Percentiles rank a stretch among this genome's conserved stretches.
Conservation (phyloP, 2,113 vertebrate genomes). For the Mobula birostris region DNA sequence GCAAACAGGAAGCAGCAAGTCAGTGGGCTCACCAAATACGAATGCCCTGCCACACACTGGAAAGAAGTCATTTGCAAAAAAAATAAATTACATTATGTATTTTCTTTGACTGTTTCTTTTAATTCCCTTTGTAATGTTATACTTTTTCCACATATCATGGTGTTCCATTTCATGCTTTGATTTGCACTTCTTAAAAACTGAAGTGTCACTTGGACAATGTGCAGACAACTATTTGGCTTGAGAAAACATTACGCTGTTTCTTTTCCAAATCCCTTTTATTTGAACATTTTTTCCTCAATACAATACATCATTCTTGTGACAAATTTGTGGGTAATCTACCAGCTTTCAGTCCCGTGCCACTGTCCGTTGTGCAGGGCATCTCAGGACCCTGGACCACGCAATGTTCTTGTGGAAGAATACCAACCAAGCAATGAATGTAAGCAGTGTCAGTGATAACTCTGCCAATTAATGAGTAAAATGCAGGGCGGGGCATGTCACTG, state of each 20-base stretch:
- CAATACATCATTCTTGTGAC: not conserved
- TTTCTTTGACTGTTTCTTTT: not conserved
- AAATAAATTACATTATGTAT: not conserved
- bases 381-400: not conserved
- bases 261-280: not conserved
- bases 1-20: constrained; percentile 16
- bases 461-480: too few relatives aligned
- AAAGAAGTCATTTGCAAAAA: not conserved
- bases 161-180: not conserved
- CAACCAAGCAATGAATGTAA: too few relatives aligned
- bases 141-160: not conserved
- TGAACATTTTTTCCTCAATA: not conserved
- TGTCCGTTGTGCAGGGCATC: not conserved
- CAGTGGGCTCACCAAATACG: not conserved
- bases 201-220: constrained; percentile 20
- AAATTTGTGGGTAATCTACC: not conserved
- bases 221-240: constrained; percentile 2
- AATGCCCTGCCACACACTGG: not conserved
- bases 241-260: not conserved
- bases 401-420: too few relatives aligned
- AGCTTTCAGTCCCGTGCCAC: not conserved
- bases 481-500: too few relatives aligned
- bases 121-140: not conserved
- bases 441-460: too few relatives aligned
- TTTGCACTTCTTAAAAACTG: not conserved